Percentiles rank a stretch among this genome's conserved stretches.
These are phyloP conservation scores for Phainopepla nitens DNA, from an alignment of 2,113 vertebrate genomes.

Conservation along the genomic window DNA sequence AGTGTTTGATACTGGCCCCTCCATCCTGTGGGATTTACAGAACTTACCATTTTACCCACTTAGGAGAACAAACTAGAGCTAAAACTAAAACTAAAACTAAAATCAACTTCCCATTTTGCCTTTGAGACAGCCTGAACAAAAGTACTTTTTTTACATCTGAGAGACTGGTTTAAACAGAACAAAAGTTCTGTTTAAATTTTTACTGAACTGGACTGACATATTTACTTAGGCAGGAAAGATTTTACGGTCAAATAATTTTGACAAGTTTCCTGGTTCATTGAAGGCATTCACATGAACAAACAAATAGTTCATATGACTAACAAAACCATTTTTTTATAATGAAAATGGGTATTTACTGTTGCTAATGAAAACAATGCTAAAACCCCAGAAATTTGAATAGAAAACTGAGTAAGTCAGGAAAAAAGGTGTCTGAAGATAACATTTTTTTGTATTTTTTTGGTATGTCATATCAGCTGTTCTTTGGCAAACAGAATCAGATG, in stretches of 20 bases:
- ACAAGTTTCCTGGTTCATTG: neutral
- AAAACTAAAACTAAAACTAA: neutral
- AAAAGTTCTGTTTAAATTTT: neutral
- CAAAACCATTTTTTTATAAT: neutral
- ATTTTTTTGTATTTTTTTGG: neutral
- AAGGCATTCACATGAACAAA: neutral
- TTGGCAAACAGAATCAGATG: neutral
- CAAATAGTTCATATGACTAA: neutral
- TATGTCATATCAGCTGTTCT: neutral
- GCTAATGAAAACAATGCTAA: neutral
- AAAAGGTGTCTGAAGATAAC: neutral
- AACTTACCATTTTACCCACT: neutral
- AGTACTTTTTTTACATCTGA: neutral
- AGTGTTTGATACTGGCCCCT: neutral
- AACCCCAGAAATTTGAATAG: neutral
- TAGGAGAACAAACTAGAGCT: neutral
- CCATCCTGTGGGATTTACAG: neutral
- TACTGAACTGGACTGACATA: neutral
- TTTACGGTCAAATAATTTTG: neutral
- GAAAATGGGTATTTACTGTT: neutral
- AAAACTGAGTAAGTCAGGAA: neutral
- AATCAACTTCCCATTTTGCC: neutral
- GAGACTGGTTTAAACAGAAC: neutral
- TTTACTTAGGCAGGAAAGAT: neutral
- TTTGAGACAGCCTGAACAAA: neutral